These are phyloP conservation scores for Phylloscopus whistleri DNA, from an alignment of 2,113 vertebrate species.

Conservation along the genomic window DNA sequence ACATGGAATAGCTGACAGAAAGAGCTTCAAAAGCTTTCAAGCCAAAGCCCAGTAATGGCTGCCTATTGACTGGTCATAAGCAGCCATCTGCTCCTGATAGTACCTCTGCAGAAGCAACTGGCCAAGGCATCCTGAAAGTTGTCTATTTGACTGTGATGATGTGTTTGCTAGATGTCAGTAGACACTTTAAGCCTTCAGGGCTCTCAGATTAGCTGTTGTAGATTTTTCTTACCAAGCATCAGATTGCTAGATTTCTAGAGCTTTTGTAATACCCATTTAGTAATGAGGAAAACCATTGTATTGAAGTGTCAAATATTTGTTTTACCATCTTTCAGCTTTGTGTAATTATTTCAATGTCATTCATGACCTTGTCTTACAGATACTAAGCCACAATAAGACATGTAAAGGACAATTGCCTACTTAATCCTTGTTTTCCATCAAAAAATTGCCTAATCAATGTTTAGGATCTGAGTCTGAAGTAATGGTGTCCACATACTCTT, in stretches of 20 bases:
- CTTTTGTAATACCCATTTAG: neutral
- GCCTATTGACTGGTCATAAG: neutral
- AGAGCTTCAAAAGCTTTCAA: neutral
- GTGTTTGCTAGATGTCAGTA: neutral
- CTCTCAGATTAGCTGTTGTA: neutral
- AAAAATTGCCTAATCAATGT: neutral
- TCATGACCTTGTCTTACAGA: neutral
- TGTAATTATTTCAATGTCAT: neutral
- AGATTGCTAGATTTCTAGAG: neutral
- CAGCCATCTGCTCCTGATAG: neutral
- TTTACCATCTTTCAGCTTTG: neutral
- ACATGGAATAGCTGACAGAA: neutral
- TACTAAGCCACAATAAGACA: neutral
- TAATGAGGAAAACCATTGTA: neutral
- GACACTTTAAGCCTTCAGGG: neutral
- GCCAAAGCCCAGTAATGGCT: neutral
- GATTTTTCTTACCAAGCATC: neutral
- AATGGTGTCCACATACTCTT: neutral
- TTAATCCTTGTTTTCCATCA: neutral
- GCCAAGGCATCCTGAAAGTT: neutral
- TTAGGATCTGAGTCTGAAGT: neutral
- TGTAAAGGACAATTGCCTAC: neutral
- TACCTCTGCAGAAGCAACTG: neutral
- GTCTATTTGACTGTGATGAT: neutral
- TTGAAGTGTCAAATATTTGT: slow-evolving; percentile 20